Percentiles rank a stretch among this genome's conserved stretches.
phyloP scores from a whole-genome alignment of 2,888 invertebrate species.

The Chrysolina oricalcia region DNA sequence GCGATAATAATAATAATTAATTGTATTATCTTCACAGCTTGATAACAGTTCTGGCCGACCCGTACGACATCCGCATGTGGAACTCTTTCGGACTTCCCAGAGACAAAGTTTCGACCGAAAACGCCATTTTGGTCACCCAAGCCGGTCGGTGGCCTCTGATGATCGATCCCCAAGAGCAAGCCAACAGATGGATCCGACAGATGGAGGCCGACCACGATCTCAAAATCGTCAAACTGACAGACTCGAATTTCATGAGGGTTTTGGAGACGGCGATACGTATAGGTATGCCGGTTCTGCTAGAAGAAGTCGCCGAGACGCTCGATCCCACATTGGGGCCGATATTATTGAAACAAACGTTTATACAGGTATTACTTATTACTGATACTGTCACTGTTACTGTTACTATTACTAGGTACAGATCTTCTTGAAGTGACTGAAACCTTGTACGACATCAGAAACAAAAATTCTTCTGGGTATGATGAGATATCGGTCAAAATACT shows the following conservation, averaged over 20 bases:
- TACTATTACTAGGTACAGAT: too few relatives aligned
- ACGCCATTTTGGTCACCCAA: conserved; percentile 90
- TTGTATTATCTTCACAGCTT: conserved; percentile 74
- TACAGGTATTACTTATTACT: conserved; percentile 80
- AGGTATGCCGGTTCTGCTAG: conserved; percentile 89
- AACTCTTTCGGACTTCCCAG: conserved; percentile 91
- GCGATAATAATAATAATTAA: too few relatives aligned
- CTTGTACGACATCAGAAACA: too few relatives aligned
- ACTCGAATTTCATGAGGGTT: conserved; percentile 82
- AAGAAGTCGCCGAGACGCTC: conserved; percentile 90
- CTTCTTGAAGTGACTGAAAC: too few relatives aligned
- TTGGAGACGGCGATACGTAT: conserved; percentile 88
- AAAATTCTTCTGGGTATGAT: too few relatives aligned
- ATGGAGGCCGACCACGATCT: conserved; percentile 87
- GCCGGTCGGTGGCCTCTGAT: conserved; percentile 91
- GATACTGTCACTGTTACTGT: too few relatives aligned
- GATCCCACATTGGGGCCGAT: conserved; percentile 92
- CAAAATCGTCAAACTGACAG: conserved; percentile 86
- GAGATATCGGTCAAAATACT: too few relatives aligned
- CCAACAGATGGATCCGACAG: conserved; percentile 93
- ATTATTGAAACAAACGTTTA: conserved; percentile 85
- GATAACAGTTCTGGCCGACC: conserved; percentile 83
- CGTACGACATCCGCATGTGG: conserved; percentile 92
- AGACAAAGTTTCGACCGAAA: conserved; percentile 92
- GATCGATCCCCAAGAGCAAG: conserved; percentile 97